phyloP scores from a whole-genome alignment of 2,888 invertebrate species.

The Vesta saturnalis region DNA sequence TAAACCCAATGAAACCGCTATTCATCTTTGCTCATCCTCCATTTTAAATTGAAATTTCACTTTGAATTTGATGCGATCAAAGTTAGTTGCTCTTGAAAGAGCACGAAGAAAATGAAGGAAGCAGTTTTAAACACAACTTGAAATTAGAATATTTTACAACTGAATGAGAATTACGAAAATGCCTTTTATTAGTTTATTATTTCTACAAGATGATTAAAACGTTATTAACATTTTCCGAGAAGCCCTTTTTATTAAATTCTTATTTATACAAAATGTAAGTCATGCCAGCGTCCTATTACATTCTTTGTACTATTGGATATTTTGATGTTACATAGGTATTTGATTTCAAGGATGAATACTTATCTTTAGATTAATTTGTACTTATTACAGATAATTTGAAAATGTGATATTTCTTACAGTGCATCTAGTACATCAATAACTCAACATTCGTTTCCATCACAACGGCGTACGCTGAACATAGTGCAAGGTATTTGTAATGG shows the following conservation, averaged over 20 bases:
- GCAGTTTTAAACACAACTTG: conserved; percentile 48
- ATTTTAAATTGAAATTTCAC: conserved; percentile 60
- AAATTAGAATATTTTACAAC: conserved; percentile 49
- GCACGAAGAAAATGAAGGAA: conserved; percentile 47
- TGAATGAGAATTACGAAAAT: conserved; percentile 41
- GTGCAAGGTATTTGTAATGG: no score
- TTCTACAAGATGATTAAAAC: conserved; percentile 37
- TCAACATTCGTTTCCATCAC: no score
- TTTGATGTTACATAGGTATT: no score
- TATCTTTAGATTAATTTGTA: no score
- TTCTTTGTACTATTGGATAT: no score
- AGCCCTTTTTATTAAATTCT: conserved; percentile 21
- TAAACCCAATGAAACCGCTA: conserved; percentile 52
- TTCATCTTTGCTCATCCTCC: conserved; percentile 52
- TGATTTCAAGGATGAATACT: no score
- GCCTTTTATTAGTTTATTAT: conserved; percentile 36
- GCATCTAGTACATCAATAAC: no score
- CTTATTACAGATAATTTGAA: no score
- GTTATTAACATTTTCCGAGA: conserved; percentile 35
- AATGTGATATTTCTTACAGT: no score
- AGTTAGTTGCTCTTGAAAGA: conserved; percentile 51
- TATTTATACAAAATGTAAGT: conserved; percentile 1
- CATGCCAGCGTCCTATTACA: neutral
- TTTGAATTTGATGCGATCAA: conserved; percentile 58
- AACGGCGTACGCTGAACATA: no score